phyloP scores from a whole-genome alignment of 2,888 invertebrate species.

The Drosophila falleni region DNA sequence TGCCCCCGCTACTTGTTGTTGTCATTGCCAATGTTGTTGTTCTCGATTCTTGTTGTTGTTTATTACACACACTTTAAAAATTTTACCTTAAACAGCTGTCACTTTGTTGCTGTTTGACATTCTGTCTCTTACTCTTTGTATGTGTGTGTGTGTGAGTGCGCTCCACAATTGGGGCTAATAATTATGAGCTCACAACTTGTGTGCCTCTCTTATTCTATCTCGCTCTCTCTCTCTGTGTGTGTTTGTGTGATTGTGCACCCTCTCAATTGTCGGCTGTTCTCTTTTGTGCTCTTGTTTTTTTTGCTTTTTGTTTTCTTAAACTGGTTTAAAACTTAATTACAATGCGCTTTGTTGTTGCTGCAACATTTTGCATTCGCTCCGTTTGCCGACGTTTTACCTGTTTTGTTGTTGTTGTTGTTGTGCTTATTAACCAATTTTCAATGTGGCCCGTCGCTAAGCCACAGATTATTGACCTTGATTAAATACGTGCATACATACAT shows the following conservation, averaged over 20 bases:
- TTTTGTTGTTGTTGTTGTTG: constrained; percentile 23
- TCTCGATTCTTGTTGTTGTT: constrained; percentile 29
- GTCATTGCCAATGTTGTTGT: constrained; percentile 39
- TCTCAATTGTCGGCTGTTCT: constrained; percentile 36
- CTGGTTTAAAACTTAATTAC: constrained; percentile 77
- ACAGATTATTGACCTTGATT: constrained; percentile 79
- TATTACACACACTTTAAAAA: constrained; percentile 28
- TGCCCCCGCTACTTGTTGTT: constrained; percentile 52
- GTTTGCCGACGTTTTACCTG: constrained; percentile 54
- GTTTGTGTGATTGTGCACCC: constrained; percentile 24
- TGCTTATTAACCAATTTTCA: constrained; percentile 62
- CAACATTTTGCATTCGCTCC: constrained; percentile 71
- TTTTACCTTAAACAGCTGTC: constrained; percentile 77
- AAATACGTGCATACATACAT: constrained; percentile 17
- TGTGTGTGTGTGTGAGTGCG: constrained; percentile 11
- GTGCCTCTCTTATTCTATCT: constrained; percentile 13
- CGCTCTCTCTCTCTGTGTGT: constrained; percentile 18
- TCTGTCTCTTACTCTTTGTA: constrained; percentile 11
- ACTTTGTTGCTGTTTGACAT: constrained; percentile 53
- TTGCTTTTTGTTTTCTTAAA: constrained; percentile 49
- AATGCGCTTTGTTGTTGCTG: constrained; percentile 67
- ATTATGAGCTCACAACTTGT: constrained; percentile 52
- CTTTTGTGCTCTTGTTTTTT: constrained; percentile 40
- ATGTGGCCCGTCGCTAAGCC: constrained; percentile 35
- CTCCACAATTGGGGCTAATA: constrained; percentile 58